Percentiles rank a stretch among this genome's conserved stretches.
Evolutionary conservation across 1,140 invertebrate species (phyloP).

Genomic region (Drosophila neocordata): DNA sequence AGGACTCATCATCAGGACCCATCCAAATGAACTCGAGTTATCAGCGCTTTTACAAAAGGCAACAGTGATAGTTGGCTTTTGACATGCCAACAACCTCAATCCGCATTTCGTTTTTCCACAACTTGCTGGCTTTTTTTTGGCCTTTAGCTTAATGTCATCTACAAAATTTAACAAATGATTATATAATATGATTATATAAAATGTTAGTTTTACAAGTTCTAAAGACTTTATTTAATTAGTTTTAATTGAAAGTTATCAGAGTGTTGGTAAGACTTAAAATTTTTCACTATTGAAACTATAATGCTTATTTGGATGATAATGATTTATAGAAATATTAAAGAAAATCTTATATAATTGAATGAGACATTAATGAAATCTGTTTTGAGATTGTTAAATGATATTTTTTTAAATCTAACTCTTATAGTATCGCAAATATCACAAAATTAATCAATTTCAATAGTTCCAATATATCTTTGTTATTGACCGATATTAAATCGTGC

Average conservation of each 20-base stretch:
- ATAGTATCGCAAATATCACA: too few relatives aligned
- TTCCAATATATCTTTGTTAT: background rate
- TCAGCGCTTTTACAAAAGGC: conserved; percentile 20
- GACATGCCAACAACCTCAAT: background rate
- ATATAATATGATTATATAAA: background rate
- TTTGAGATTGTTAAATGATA: too few relatives aligned
- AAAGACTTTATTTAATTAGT: background rate
- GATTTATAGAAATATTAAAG: too few relatives aligned
- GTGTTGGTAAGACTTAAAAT: too few relatives aligned
- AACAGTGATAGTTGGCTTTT: conserved; percentile 14
- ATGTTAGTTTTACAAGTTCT: background rate
- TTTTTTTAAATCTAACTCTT: too few relatives aligned
- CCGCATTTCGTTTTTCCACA: background rate
- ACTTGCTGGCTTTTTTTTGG: background rate
- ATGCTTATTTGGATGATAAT: too few relatives aligned
- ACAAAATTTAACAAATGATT: background rate
- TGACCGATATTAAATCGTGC: background rate
- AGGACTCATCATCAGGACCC: background rate
- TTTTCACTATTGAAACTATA: too few relatives aligned
- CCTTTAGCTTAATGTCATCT: conserved; percentile 6
- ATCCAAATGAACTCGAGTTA: conserved; percentile 17
- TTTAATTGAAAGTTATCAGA: too few relatives aligned
- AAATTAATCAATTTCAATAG: too few relatives aligned
- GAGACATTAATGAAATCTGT: too few relatives aligned
- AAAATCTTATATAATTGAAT: too few relatives aligned